Conservation (phyloP, 64 coral and sea anemone genomes). For the Pocillopora damicornis region DNA sequence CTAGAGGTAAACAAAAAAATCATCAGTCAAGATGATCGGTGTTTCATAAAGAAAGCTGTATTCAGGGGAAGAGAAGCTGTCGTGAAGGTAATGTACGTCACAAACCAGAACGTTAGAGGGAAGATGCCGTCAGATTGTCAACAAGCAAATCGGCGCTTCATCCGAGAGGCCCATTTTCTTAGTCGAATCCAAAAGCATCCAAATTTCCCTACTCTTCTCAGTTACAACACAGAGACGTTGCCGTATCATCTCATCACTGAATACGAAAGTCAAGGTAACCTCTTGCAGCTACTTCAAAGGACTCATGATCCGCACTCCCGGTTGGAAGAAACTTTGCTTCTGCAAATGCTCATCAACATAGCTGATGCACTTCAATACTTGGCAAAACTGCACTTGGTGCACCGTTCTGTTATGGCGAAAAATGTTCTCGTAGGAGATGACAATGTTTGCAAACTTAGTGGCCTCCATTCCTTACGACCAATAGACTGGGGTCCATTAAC, state of each 20-base stretch:
- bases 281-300: constrained; percentile 17
- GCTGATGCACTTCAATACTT: constrained; percentile 22
- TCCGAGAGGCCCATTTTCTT: too few species aligned
- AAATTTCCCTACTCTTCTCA: not conserved
- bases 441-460: constrained; percentile 25
- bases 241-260: constrained; percentile 41
- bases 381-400: not conserved
- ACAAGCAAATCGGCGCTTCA: too few species aligned
- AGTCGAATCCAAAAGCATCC: not conserved
- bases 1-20: too few species aligned
- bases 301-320: not conserved
- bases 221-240: not conserved
- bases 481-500: too few species aligned
- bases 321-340: not conserved
- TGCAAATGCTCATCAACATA: constrained; percentile 24
- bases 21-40: too few species aligned
- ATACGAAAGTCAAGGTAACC: constrained; percentile 1
- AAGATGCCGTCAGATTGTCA: too few species aligned
- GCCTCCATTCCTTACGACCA: not conserved
- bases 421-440: constrained; percentile 12
- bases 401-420: constrained; percentile 39
- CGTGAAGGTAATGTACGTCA: too few species aligned
- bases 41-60: too few species aligned
- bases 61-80: too few species aligned
- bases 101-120: too few species aligned